Evolutionary conservation across 1,140 invertebrate species (phyloP), one percentile per base, ranked within the genome.

Genomic region (Lasaia peninsularis): DNA sequence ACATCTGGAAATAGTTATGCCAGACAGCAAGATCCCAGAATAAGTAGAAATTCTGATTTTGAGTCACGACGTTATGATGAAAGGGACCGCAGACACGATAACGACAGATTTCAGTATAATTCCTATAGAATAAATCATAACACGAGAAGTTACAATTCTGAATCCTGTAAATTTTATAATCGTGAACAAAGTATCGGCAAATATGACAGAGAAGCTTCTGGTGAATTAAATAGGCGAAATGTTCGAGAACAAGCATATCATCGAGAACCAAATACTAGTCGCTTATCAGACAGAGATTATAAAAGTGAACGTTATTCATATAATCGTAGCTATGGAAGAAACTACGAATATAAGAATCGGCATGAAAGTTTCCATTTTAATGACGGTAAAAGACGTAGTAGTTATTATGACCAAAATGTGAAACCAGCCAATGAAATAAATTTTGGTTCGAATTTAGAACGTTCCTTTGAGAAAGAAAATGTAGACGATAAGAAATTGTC

Each of bases 401-500:
- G 65, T 61, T 28, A 72, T 14, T 58, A 65, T 7, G 79, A 71
- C 18, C 60, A 59, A 56, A 75, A 65, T 37, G 44, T 68, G 33
- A 44, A 57, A 56, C 52, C 63, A 60, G 56, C 71, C 8, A 81
- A 63, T 37, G 58, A 54, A 14, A 54, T 76, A 35, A 73, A 69
- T n/a, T 64, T 80, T 31, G 54, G 79, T 61, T 53, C 69, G 7
- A 21, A 75, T 24, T 53, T 61, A 28, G 75, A 71, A 9, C 62
- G 69, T n/a, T 75, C 77, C 4, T 84, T 83, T 65, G 66, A 55
- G 16, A 85, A 84, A 52, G 78, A 88, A 28, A 28, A 4, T 60
- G 79, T 78, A 6, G 86, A 78, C 62, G 64, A 79, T 9, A 77
- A 77, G 34, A 68, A 61, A 21, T 75, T 75, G 34, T 83, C 83